Evolutionary conservation across 2,888 invertebrate species (phyloP).

Genomic region (Litoditis marina): DNA sequence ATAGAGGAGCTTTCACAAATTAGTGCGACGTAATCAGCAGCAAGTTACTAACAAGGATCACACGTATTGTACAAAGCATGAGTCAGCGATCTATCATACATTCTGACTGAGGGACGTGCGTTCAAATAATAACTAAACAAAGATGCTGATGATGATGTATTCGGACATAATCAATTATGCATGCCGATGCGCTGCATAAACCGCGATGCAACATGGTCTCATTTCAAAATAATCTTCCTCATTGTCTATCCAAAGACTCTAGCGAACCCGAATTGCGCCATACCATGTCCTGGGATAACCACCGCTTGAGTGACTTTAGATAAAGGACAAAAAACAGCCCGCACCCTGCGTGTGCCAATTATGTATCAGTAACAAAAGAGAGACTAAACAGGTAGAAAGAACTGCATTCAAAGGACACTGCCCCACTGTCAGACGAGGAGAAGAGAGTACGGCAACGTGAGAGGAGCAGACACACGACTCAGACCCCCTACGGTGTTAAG

Average conservation of each 20-base stretch:
- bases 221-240: neutral
- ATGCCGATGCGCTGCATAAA: neutral
- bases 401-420: neutral
- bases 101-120: too few relatives aligned
- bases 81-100: neutral
- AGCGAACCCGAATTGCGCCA: neutral
- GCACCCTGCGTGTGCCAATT: neutral
- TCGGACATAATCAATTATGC: slow-evolving; percentile 1
- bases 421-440: neutral
- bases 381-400: too few relatives aligned
- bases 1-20: too few relatives aligned
- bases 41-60: too few relatives aligned
- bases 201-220: neutral
- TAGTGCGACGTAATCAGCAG: too few relatives aligned
- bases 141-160: neutral
- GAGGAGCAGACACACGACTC: neutral
- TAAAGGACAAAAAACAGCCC: neutral
- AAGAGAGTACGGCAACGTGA: neutral
- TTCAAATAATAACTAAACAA: neutral
- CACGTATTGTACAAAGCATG: too few relatives aligned
- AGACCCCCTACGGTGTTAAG: neutral
- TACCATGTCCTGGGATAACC: neutral
- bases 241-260: neutral
- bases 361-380: too few relatives aligned
- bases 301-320: too few relatives aligned